Conservation (phyloP, 2,888 invertebrate species). For the Chromoteleia sp. region DNA sequence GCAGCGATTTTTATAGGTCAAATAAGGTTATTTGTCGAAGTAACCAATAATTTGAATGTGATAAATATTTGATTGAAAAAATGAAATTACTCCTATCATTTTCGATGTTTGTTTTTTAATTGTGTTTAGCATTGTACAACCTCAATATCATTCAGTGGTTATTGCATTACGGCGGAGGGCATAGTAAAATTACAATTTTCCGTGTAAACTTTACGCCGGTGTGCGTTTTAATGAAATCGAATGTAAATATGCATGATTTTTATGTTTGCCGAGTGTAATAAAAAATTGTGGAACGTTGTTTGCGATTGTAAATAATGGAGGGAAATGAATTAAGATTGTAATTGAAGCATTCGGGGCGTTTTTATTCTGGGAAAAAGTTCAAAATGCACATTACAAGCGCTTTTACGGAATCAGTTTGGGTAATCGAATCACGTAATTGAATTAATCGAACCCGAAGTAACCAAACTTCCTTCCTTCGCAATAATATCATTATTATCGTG, state of each 20-base stretch:
- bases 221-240: slow-evolving; percentile 42
- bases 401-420: slow-evolving; percentile 53
- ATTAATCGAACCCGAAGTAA: slow-evolving; percentile 60
- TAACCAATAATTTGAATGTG: no score
- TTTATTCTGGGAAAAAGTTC: slow-evolving; percentile 42
- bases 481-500: slow-evolving; percentile 58
- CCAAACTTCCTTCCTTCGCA: slow-evolving; percentile 60
- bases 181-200: slow-evolving; percentile 32
- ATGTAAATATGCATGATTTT: slow-evolving; percentile 53
- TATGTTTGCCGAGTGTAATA: slow-evolving; percentile 54
- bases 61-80: not conserved
- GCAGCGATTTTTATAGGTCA: no score
- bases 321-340: slow-evolving; percentile 49
- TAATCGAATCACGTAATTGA: slow-evolving; percentile 60
- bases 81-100: slow-evolving; percentile 14
- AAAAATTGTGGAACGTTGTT: slow-evolving; percentile 48
- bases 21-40: no score
- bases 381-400: slow-evolving; percentile 51
- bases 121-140: slow-evolving; percentile 11
- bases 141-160: slow-evolving; percentile 17
- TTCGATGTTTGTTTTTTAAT: slow-evolving; percentile 33
- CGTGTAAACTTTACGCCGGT: slow-evolving; percentile 26
- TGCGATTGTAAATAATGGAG: slow-evolving; percentile 51
- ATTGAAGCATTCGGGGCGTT: slow-evolving; percentile 36
- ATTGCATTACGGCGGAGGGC: slow-evolving; percentile 15